Base-by-base conservation (phyloP, 2,797 vertebrate species). In the Tangara arthus region DNA sequence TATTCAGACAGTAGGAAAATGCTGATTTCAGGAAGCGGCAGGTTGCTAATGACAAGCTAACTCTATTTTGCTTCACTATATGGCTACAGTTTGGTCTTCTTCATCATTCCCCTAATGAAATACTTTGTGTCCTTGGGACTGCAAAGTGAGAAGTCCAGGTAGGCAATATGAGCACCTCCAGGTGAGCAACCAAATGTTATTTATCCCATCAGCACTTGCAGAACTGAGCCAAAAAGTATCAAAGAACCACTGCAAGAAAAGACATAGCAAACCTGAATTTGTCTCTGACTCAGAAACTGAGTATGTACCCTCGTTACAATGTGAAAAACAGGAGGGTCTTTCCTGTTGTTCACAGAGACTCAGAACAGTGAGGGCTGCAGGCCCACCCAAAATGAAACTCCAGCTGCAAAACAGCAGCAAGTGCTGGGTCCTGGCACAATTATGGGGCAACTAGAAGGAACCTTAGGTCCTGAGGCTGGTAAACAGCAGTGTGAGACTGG, bases 371-470 rank as follows among this genome's bases (percentile, higher is more conserved):
- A 56, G 16, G 56, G 12, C 42, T 42, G 35, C 47, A 66, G 34
- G 9, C 4, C 19, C n/a, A 60, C 50, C 4, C 15, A 44, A n/a
- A 72, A 23, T 8, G 39, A 55, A 66, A 59, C 8, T 44, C 26
- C 37, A 21, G 0, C 2, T 44, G 20, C 7, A n/a, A 12, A 71
- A 20, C 5, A 9, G n/a, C 2, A 8, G 19, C 47, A 23, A 0
- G 0, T 42, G 3, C 32, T 79, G 71, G 18, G 15, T 80, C 14
- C 39, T 72, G 63, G 53, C 37, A 28, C 8, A 18, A 5, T 7
- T 34, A 3, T 8, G 30, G 22, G 5, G 23, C 24, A 92, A 16
- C 8, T 63, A 24, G 34, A 32, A 49, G 55, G 52, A 83, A 23
- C 6, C 22, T 35, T n/a, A 61, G 8, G 21, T 65, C 20, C 17